Conservation (phyloP, 2,797 vertebrate species). For the Chiloscyllium punctatum region DNA sequence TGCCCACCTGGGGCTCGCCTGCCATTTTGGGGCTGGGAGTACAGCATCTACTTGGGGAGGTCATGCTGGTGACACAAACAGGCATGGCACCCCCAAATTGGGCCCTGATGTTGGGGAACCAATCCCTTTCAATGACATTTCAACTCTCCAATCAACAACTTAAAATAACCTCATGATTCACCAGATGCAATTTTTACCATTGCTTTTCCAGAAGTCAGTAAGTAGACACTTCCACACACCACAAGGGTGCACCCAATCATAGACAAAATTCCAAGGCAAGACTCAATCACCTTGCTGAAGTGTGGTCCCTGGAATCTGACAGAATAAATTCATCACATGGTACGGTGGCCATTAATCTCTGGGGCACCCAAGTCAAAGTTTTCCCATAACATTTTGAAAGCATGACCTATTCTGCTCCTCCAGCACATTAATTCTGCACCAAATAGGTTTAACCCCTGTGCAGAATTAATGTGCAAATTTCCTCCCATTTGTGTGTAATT, state of each 20-base stretch:
- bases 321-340: neutral
- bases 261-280: neutral
- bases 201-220: neutral
- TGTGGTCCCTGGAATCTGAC: neutral
- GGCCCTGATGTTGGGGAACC: too few relatives aligned
- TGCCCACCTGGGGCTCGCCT: too few relatives aligned
- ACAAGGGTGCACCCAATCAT: neutral
- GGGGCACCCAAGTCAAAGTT: neutral
- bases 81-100: too few relatives aligned
- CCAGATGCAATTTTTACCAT: neutral
- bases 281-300: neutral
- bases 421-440: neutral
- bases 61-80: neutral
- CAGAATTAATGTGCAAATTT: neutral
- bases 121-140: neutral
- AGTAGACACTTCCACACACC: neutral
- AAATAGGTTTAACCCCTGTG: neutral
- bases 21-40: too few relatives aligned
- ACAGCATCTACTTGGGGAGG: too few relatives aligned
- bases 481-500: too few relatives aligned
- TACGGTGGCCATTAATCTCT: neutral
- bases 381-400: neutral
- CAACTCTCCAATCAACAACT: neutral
- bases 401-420: neutral
- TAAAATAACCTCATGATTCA: neutral